Evolutionary conservation across 2,797 vertebrate genomes (phyloP).

Genomic region (Acanthopagrus latus): DNA sequence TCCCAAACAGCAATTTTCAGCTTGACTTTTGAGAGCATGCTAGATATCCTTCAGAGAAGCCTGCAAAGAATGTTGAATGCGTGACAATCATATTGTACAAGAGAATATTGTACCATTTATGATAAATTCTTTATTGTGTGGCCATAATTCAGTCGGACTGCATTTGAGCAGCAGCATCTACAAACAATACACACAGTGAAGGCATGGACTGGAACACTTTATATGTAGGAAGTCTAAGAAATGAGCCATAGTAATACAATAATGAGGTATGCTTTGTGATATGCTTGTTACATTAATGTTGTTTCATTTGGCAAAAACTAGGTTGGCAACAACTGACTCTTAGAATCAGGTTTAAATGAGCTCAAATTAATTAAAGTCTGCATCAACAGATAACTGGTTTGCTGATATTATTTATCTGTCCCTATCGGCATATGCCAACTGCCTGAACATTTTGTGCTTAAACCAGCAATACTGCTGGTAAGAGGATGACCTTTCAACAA

Average conservation of each 20-base stretch:
- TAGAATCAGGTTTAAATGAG: conserved; percentile 25
- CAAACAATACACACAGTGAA: neutral
- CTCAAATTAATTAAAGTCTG: conserved; percentile 35
- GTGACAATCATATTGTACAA: neutral
- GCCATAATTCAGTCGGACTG: neutral
- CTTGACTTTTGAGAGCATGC: neutral
- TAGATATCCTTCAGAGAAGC: neutral
- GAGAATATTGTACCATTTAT: neutral
- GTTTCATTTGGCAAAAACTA: conserved; percentile 2
- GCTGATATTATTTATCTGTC: conserved; percentile 29
- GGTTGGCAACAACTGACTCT: conserved; percentile 23
- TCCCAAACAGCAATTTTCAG: neutral
- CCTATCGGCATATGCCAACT: conserved; percentile 45
- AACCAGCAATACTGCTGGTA: conserved; percentile 48
- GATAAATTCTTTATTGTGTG: neutral
- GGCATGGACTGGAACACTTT: neutral
- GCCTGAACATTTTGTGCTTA: conserved; percentile 43
- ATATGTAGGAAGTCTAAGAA: neutral
- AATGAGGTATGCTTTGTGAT: conserved; percentile 2
- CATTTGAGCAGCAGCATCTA: neutral
- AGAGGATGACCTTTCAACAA: conserved; percentile 73
- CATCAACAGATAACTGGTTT: conserved; percentile 41
- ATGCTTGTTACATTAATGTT: conserved; percentile 9
- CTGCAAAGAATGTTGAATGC: neutral
- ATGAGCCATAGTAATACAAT: conserved; percentile 2